Percentiles rank a stretch among this genome's conserved stretches.
Evolutionary conservation across 2,797 vertebrate species (phyloP).

Genomic region (Paguma larvata): DNA sequence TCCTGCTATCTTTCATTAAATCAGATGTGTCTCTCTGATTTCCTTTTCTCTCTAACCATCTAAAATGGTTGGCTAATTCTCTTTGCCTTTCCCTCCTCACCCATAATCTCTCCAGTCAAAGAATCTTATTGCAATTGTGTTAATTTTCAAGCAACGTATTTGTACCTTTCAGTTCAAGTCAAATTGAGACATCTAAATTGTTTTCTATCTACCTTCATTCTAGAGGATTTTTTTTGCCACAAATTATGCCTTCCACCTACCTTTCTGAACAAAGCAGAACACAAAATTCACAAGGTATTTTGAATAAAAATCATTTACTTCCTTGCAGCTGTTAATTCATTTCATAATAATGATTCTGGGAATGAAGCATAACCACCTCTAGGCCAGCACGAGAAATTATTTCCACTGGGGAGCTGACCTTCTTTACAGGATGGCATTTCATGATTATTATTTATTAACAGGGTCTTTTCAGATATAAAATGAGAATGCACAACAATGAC

Average conservation of each 20-base stretch:
- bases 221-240: background rate
- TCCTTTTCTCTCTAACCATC: background rate
- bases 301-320: background rate
- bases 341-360: background rate
- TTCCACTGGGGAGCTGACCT: background rate
- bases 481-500: background rate
- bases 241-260: background rate
- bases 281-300: background rate
- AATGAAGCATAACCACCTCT: background rate
- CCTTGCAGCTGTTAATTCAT: background rate
- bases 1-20: background rate
- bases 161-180: background rate
- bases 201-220: conserved; percentile 53
- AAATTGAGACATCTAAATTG: conserved; percentile 48
- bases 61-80: background rate
- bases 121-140: background rate
- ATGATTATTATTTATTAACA: conserved; percentile 35
- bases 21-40: background rate
- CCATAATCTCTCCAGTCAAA: background rate
- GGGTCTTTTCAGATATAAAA: background rate
- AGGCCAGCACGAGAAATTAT: background rate
- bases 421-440: background rate
- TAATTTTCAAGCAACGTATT: conserved; percentile 38
- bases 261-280: background rate
- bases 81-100: background rate